phyloP scores from a whole-genome alignment of 35 echinoderm and acorn worm genomes.

The Stichopus chloronotus region DNA sequence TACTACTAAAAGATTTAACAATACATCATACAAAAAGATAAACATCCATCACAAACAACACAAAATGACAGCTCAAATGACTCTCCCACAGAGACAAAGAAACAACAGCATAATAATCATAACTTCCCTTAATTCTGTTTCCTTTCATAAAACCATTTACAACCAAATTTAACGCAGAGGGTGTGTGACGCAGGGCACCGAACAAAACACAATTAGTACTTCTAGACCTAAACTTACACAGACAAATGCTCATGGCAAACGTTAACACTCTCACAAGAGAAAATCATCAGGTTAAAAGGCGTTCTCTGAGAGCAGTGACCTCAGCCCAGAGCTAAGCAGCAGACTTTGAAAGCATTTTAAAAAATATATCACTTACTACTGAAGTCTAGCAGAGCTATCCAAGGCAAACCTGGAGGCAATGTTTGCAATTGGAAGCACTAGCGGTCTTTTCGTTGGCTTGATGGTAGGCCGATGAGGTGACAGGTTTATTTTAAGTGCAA shows the following conservation, averaged over 20 bases:
- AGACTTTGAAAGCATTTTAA: neutral
- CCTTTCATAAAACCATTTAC: too few species aligned
- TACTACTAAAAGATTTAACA: too few species aligned
- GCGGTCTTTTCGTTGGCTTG: neutral
- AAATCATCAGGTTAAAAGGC: neutral
- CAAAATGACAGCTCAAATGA: too few species aligned
- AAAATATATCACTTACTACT: neutral
- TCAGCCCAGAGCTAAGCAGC: neutral
- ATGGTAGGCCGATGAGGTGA: neutral
- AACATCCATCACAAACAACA: too few species aligned
- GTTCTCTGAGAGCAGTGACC: neutral
- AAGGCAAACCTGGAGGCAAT: neutral
- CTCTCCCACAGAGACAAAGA: too few species aligned
- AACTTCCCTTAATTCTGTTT: too few species aligned
- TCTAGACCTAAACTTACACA: too few species aligned
- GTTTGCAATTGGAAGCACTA: neutral
- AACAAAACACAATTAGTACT: too few species aligned
- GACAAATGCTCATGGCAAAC: neutral
- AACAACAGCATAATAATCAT: too few species aligned
- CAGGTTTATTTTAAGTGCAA: neutral
- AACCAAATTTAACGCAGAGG: too few species aligned
- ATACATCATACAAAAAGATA: too few species aligned
- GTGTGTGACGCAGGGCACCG: too few species aligned
- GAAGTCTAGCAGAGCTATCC: neutral
- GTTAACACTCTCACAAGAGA: neutral